These are phyloP conservation scores for Daphoenositta chrysoptera DNA, from an alignment of 2,113 vertebrate species.

Conservation along the genomic window DNA sequence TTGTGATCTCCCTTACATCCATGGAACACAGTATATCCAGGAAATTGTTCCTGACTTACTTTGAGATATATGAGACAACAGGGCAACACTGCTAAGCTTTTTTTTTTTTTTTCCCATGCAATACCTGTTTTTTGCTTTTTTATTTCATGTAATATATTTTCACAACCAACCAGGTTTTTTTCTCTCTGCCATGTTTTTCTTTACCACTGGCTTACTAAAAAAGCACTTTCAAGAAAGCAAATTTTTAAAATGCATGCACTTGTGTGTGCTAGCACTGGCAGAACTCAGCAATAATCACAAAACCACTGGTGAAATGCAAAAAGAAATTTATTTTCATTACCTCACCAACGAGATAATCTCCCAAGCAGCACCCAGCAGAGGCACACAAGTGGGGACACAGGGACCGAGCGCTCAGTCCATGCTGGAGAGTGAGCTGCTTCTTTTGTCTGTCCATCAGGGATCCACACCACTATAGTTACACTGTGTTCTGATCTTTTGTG, in stretches of 20 bases:
- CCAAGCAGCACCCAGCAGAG: neutral
- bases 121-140: neutral
- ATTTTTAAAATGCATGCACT: neutral
- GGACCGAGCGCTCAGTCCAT: rapidly evolving
- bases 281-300: neutral
- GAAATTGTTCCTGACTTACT: neutral
- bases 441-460: neutral
- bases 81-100: neutral
- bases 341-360: neutral
- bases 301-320: neutral
- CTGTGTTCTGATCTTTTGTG: neutral
- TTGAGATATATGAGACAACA: neutral
- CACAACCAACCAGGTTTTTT: neutral
- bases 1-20: neutral
- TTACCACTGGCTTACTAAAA: neutral
- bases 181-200: neutral
- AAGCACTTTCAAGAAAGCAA: neutral
- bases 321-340: neutral
- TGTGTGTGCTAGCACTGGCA: neutral
- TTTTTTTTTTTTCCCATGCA: neutral
- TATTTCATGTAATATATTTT: neutral
- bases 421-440: neutral
- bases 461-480: neutral
- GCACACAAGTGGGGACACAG: neutral
- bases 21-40: neutral